Conservation (phyloP, 2,113 vertebrate genomes). For the Meriones unguiculatus region DNA sequence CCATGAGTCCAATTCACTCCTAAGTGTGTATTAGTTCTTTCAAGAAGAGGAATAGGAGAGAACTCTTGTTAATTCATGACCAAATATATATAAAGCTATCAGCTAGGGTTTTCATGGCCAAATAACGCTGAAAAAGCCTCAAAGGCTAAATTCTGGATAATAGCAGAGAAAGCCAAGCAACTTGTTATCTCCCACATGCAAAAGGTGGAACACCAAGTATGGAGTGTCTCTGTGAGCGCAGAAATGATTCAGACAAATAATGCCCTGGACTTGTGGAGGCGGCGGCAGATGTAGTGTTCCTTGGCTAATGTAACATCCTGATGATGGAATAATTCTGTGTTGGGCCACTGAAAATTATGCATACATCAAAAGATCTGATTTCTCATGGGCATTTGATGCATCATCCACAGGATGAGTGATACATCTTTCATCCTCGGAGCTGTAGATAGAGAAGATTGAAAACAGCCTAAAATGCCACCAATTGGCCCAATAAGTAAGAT, state of each 20-base stretch:
- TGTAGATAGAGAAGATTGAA: neutral
- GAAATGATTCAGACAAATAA: neutral
- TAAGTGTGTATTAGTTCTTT: conserved; percentile 14
- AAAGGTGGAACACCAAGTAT: neutral
- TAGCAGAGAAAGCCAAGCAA: neutral
- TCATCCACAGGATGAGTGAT: neutral
- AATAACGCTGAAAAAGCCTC: neutral
- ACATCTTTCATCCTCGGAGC: neutral
- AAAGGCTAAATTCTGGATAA: neutral
- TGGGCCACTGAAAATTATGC: neutral
- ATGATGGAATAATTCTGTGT: neutral
- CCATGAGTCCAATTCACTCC: neutral
- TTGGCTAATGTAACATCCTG: neutral
- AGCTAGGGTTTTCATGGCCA: neutral
- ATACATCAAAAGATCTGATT: neutral
- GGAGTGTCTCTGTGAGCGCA: neutral
- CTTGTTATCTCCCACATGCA: neutral
- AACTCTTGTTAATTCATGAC: conserved; percentile 4
- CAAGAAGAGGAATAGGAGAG: neutral
- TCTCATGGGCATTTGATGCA: neutral
- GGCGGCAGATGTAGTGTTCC: neutral
- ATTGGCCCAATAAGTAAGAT: neutral
- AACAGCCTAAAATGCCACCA: neutral
- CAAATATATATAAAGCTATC: conserved; percentile 1
- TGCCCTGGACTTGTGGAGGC: neutral